A percentile compares a stretch with the other conserved stretches of the same genome.
These are phyloP conservation scores for Chinchilla lanigera DNA, from an alignment of 2,113 vertebrate species.

Conservation along the genomic window DNA sequence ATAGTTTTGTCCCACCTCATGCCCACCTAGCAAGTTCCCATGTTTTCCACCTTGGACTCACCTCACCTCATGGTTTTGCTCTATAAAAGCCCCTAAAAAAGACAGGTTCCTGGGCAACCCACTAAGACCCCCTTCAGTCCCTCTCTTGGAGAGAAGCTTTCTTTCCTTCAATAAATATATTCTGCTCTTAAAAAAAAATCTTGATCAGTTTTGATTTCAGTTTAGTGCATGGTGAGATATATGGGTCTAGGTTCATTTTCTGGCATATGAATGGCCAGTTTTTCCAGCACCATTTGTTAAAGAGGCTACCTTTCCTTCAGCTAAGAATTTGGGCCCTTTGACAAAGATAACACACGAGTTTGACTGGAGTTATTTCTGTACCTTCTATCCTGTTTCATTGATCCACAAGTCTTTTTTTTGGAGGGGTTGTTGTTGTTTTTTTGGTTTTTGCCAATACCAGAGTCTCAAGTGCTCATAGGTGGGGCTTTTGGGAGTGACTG, in stretches of 20 bases:
- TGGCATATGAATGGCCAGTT: neutral
- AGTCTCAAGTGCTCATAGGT: neutral
- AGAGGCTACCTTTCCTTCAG: neutral
- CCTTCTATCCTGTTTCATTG: neutral
- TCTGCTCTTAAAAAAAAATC: too few relatives aligned
- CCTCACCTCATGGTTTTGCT: too few relatives aligned
- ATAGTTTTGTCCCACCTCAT: too few relatives aligned
- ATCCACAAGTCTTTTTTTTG: neutral
- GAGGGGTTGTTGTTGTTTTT: neutral
- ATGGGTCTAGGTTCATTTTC: neutral
- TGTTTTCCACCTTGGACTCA: too few relatives aligned
- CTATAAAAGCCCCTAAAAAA: too few relatives aligned
- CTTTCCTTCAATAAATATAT: too few relatives aligned
- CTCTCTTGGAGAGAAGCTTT: too few relatives aligned
- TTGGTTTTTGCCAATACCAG: neutral
- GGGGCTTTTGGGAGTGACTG: neutral
- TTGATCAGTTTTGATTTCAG: neutral
- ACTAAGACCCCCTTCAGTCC: too few relatives aligned
- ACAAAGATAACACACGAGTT: neutral
- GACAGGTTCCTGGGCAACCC: too few relatives aligned
- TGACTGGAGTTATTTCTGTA: neutral
- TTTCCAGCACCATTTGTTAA: neutral
- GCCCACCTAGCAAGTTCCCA: too few relatives aligned
- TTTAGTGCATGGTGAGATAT: neutral
- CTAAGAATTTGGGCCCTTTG: neutral